Evolutionary conservation across 2,797 vertebrate genomes (phyloP), one percentile per base, ranked within the genome.

Genomic region (Hydrolagus colliei): DNA sequence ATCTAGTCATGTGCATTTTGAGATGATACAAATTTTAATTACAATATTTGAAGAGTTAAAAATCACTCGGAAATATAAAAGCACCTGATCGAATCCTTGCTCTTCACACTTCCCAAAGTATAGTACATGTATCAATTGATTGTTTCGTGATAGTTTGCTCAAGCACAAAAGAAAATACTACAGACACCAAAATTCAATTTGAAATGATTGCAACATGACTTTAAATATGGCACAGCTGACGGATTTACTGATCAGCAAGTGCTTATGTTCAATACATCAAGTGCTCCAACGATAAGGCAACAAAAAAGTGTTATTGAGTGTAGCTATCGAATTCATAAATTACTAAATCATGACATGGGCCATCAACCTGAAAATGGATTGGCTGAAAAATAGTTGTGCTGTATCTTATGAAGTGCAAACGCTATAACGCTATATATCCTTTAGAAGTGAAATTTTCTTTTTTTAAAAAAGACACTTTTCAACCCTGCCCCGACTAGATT

Each of bases 231-330:
- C 32, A 71, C 5, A 12, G 41, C 65, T 41, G 16, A 68, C 20
- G 4, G 9, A 67, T 82, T 12, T 82, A 68, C 11, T 2, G 32
- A 35, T 71, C 11, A 11, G 14, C 14, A 68, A 68, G 18, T 14
- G 16, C 65, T 63, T 82, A 41, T 82, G 14, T 71, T 84, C 79
- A 84, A 68, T 32, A 27, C 27, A 35, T n/a, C 63, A 82, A 84
- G 5, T 84, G 16, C 35, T 84, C 71, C n/a, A 84, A 1, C 20
- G 79, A 71, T 67, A 52, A 84, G 35, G 41, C 41, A 52, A 12
- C 9, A 71, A 71, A 71, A 71, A 71, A 1, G 0, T 41, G 11
- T 18, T 41, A 63, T 79, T 65, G 8, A 27, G 27, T 27, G 41
- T 32, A 11, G 18, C 20, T 18, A 84, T 10, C 41, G 13, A 11